Evolutionary conservation across 2,888 invertebrate genomes (phyloP), one percentile per base, ranked within the genome.

Genomic region (Eurytoma adleriae): DNA sequence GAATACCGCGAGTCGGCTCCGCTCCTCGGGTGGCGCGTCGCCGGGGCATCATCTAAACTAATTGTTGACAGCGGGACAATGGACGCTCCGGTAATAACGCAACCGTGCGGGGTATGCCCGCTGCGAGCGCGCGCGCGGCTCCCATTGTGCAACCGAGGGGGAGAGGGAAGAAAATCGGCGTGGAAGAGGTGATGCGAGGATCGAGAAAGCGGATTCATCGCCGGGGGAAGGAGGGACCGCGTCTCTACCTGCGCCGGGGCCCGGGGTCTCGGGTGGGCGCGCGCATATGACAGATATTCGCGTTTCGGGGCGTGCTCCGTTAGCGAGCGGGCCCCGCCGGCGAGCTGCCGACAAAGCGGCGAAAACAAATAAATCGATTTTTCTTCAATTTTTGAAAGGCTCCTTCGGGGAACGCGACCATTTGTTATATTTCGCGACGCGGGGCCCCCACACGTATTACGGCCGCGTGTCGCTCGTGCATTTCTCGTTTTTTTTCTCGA

Each of bases 1-100:
- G 7, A 27, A 24, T 18, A 27, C 12, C 30, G 69, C 40, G 64
- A 18, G 48, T 50, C 48, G 18, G 48, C 5, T 52, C 14, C 50
- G 48, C 50, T 61, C 56, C 20, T 69, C 64, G 79, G 77, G 72
- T 80, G 82, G 82, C 79, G 40, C 10, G 40, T 10, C 10, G 83
- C 86, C 85, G 86, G 86, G 86, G 86, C 85, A 88, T 89, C 89
- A 88, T 89, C 86, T 86, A 85, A 87, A 89, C 86, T 87, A 88
- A 89, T 89, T 88, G 89, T 88, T 88, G 88, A 89, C 89, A 88
- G 87, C 85, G 80, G 86, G 85, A 89, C 89, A 89, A 89, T 88
- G 83, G 85, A 40, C 81, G 82, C 84, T 81, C 83, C 82, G 83
- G 85, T 86, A 87, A 87, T 88, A 87, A 88, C 86, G 57, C 64